These are phyloP conservation scores for Erpobdella octoculata DNA, from an alignment of 2,888 invertebrate species.

Conservation along the genomic window DNA sequence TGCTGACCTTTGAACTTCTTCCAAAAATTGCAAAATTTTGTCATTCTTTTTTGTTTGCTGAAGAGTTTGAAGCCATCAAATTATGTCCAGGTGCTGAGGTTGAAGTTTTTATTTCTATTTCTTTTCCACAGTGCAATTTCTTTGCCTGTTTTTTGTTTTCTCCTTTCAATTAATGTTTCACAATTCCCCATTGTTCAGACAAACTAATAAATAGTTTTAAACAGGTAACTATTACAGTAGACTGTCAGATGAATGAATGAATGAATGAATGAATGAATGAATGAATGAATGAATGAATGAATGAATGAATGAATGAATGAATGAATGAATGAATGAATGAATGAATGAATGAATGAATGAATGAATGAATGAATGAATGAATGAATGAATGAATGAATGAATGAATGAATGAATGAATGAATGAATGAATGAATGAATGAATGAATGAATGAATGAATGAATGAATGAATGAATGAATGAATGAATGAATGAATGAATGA, in stretches of 20 bases:
- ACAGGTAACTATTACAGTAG: neutral
- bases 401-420: neutral
- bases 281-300: too few relatives aligned
- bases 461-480: too few relatives aligned
- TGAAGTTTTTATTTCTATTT: neutral
- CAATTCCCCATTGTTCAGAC: too few relatives aligned
- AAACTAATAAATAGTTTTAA: too few relatives aligned
- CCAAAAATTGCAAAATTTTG: too few relatives aligned
- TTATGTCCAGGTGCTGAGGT: neutral
- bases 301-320: neutral
- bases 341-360: constrained; percentile 1
- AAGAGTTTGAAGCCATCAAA: too few relatives aligned
- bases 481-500: too few relatives aligned
- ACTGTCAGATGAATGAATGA: neutral
- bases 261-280: too few relatives aligned
- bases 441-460: too few relatives aligned
- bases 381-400: neutral
- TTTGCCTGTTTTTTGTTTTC: neutral
- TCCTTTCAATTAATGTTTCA: neutral
- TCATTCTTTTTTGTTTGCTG: too few relatives aligned
- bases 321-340: neutral
- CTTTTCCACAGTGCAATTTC: neutral
- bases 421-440: too few relatives aligned
- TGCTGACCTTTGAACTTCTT: too few relatives aligned
- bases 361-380: constrained; percentile 1